These are phyloP conservation scores for Leptothorax acervorum DNA, from an alignment of 2,888 invertebrate genomes.

Conservation along the genomic window DNA sequence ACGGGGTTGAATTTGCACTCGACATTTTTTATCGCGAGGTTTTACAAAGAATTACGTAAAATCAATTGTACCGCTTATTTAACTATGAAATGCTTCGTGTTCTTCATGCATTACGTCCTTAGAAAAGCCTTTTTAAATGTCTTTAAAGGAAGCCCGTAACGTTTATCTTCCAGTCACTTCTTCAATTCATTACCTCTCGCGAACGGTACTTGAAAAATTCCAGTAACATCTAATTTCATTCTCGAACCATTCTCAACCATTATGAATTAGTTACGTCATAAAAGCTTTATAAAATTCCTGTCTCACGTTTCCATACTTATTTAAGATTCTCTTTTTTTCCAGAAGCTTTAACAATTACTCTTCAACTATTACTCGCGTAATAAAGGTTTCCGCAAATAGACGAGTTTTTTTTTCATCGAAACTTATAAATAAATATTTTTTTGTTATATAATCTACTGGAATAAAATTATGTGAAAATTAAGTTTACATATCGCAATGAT, in stretches of 20 bases:
- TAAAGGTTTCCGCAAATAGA: background rate
- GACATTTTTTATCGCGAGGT: slow-evolving; percentile 27
- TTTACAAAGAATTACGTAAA: slow-evolving; percentile 43
- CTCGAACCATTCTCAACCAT: background rate
- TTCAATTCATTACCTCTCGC: slow-evolving; percentile 22
- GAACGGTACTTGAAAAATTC: slow-evolving; percentile 20
- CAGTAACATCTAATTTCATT: slow-evolving; percentile 32
- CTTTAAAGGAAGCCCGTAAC: slow-evolving; percentile 7
- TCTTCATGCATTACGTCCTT: slow-evolving; percentile 30
- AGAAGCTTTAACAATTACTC: background rate
- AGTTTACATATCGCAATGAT: background rate
- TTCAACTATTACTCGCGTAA: background rate
- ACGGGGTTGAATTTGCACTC: slow-evolving; percentile 31
- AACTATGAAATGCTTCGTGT: slow-evolving; percentile 15
- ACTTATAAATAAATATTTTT: background rate
- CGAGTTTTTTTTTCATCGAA: background rate
- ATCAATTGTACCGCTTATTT: slow-evolving; percentile 30
- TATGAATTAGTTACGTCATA: background rate
- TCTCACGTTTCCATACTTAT: background rate
- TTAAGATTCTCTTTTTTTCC: background rate
- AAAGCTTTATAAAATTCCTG: slow-evolving; percentile 23
- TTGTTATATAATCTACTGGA: background rate
- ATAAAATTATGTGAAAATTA: background rate
- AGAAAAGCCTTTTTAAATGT: slow-evolving; percentile 29
- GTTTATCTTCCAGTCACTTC: slow-evolving; percentile 36